These are phyloP conservation scores for Drosophila littoralis DNA, from an alignment of 1,140 invertebrate species.

Conservation along the genomic window DNA sequence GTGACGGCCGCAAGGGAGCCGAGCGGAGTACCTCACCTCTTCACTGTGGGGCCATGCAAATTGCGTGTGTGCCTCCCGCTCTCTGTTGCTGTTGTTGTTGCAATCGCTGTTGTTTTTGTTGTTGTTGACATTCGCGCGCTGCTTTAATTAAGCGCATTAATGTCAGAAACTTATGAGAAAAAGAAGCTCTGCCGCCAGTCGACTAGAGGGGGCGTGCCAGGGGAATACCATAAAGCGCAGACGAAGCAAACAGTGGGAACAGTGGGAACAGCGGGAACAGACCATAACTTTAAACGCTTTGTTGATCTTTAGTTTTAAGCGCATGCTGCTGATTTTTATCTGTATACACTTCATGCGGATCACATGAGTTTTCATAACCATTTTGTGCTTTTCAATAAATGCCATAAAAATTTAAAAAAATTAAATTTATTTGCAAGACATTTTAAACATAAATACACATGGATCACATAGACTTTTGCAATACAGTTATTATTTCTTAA, in stretches of 20 bases:
- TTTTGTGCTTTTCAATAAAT: not conserved
- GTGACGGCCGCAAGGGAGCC: conserved; percentile 25
- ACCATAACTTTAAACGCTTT: conserved; percentile 70
- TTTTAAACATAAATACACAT: not conserved
- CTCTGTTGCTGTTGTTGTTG: conserved; percentile 16
- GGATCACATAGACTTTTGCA: too few species aligned
- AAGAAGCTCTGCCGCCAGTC: conserved; percentile 22
- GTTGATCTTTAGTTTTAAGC: conserved; percentile 73
- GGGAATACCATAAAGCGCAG: conserved; percentile 27
- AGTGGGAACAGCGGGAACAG: conserved; percentile 47
- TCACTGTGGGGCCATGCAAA: conserved; percentile 50
- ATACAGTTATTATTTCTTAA: too few species aligned
- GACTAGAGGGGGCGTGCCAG: not conserved
- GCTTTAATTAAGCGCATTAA: conserved; percentile 81
- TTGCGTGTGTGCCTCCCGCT: conserved; percentile 29
- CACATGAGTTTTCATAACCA: not conserved
- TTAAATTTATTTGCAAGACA: not conserved
- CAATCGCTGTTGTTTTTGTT: conserved; percentile 34
- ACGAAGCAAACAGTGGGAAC: conserved; percentile 16
- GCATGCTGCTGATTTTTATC: conserved; percentile 46
- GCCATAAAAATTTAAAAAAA: not conserved
- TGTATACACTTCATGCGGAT: not conserved
- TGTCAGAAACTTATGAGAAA: conserved; percentile 71
- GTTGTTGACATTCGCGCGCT: conserved; percentile 63
- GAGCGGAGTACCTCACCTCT: conserved; percentile 12